phyloP scores from a whole-genome alignment of 2,113 vertebrate species.

The Oreotragus oreotragus region DNA sequence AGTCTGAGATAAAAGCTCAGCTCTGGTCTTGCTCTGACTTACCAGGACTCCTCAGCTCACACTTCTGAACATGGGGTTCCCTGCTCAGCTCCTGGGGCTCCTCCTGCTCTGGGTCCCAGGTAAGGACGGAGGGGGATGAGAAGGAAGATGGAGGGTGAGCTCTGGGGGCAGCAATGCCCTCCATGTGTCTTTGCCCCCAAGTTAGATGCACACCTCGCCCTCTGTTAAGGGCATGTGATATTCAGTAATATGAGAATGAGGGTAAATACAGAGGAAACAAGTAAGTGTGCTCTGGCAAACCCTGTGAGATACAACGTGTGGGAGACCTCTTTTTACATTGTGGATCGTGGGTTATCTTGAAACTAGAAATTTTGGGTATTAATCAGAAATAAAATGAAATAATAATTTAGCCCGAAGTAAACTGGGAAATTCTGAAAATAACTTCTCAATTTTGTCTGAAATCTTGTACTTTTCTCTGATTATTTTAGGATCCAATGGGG shows the following conservation, averaged over 20 bases:
- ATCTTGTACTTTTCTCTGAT: neutral
- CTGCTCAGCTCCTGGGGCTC: neutral
- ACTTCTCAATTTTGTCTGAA: neutral
- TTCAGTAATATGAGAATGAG: neutral
- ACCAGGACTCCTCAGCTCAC: too few species aligned
- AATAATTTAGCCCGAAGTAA: neutral
- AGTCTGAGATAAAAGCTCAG: neutral
- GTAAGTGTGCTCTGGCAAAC: rapidly evolving
- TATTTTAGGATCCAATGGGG: neutral
- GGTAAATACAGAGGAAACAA: neutral
- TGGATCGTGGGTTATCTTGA: neutral
- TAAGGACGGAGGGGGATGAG: neutral
- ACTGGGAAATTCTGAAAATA: neutral
- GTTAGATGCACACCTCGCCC: neutral
- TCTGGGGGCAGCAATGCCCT: neutral
- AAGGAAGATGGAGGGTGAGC: neutral
- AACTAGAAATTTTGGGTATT: neutral
- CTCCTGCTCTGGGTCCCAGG: neutral
- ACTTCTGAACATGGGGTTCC: neutral
- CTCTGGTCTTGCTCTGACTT: neutral
- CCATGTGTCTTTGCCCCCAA: rapidly evolving
- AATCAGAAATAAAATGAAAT: neutral
- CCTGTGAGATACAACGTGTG: rapidly evolving
- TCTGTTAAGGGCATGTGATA: neutral
- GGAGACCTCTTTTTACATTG: neutral